A percentile compares a stretch with the other conserved stretches of the same genome.
phyloP scores from a whole-genome alignment of 2,888 invertebrate species.

The Drosophila parthenogenetica region DNA sequence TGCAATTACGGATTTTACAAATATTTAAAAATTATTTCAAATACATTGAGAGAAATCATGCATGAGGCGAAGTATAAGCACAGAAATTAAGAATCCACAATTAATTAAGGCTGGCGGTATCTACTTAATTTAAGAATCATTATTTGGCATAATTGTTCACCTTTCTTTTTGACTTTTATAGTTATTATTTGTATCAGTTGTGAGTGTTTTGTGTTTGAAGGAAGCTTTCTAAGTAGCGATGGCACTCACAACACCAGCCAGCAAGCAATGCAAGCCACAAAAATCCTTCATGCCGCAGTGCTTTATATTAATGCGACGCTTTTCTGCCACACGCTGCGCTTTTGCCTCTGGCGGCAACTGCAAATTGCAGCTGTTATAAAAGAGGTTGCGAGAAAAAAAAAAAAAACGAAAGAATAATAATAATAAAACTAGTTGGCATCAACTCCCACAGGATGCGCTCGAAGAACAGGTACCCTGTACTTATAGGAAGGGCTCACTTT shows the following conservation, averaged over 20 bases:
- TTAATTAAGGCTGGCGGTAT: too few species aligned
- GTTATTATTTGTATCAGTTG: constrained; percentile 16
- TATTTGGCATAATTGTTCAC: too few species aligned
- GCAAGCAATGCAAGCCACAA: constrained; percentile 58
- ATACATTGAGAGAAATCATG: background rate
- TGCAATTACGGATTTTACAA: constrained; percentile 2
- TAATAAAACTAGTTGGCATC: constrained; percentile 44
- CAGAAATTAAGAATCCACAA: too few species aligned
- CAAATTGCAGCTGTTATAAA: constrained; percentile 75
- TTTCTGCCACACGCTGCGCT: constrained; percentile 53
- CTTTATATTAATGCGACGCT: constrained; percentile 72
- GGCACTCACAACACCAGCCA: constrained; percentile 21
- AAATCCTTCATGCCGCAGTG: constrained; percentile 78
- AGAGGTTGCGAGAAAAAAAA: constrained; percentile 23
- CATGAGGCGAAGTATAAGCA: too few species aligned
- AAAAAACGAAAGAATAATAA: constrained; percentile 45
- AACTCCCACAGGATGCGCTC: background rate
- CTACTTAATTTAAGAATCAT: too few species aligned
- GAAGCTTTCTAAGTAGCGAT: constrained; percentile 29
- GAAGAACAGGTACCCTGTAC: background rate
- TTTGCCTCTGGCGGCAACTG: constrained; percentile 66
- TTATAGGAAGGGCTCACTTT: too few species aligned
- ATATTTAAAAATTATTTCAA: constrained; percentile 5
- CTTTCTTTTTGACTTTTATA: background rate
- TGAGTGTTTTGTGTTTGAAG: constrained; percentile 21